Base-by-base conservation (phyloP, 1,140 invertebrate genomes). In the Cryptotermes secundus region DNA sequence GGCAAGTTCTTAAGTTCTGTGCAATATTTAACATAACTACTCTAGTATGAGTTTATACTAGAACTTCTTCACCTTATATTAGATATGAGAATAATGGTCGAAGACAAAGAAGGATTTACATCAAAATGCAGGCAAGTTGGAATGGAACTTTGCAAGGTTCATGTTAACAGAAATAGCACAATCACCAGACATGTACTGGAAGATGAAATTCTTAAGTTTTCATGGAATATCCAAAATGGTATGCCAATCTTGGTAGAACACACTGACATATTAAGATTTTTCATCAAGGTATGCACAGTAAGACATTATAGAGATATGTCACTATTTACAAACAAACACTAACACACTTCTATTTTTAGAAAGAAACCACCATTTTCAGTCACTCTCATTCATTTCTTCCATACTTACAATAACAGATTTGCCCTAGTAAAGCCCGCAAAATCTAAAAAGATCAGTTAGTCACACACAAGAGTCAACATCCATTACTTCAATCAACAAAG, bases 361-460 rank as follows among this genome's bases (percentile, higher is more conserved):
- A n/a, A n/a, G n/a, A 72, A 72, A n/a, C 59, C 59, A 72, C 14
- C 16, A 49, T 22, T 49, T 7, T 49, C 45, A 10, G 6, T 72
- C 59, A 72, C 26, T 72, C 59, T n/a, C 59, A 72, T 31, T 72
- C n/a, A 72, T 26, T 72, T 14, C 26, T 72, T 72, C n/a, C n/a
- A 26, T 72, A n/a, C 59, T 3, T 72, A n/a, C 59, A 72, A n/a
- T n/a, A 7, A 72, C n/a, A 72, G 26, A 72, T 72, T 7, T 72
- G 59, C 59, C 59, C 59, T 72, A 72, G 59, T 72, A 72, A 72
- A 72, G 59, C 26, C 59, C n/a, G 59, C 59, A 16, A 26, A 72
- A 72, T 31, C 59, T 72, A 72, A 6, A 72, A 72, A 72, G 26
- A 72, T 72, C 59, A 72, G n/a, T 72, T 72, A 72, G 59, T 72